Conservation (phyloP, 1,140 invertebrate species). For the Drosophila repleta region DNA sequence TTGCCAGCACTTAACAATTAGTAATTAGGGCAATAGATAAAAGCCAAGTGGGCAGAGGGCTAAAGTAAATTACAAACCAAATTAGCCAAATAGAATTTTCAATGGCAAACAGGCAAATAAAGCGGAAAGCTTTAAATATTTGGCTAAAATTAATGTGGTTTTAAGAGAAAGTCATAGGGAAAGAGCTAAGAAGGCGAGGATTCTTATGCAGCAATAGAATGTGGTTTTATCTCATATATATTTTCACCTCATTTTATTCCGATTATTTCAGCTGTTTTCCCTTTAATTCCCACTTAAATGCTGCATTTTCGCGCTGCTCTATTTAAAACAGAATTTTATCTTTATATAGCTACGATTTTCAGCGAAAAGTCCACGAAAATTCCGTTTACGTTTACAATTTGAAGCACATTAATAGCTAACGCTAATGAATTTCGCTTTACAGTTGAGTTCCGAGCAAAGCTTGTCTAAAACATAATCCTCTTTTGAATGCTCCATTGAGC, state of each 20-base stretch:
- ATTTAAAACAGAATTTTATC: background rate
- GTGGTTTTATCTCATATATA: too few species aligned
- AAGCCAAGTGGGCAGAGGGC: conserved; percentile 1
- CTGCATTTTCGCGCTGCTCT: background rate
- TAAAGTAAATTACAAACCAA: conserved; percentile 2
- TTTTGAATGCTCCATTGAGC: conserved; percentile 21
- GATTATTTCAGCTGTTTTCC: too few species aligned
- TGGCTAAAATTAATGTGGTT: too few species aligned
- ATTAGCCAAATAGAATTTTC: background rate
- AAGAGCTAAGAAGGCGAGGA: too few species aligned
- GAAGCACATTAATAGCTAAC: background rate
- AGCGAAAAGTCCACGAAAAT: background rate
- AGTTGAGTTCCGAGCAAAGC: conserved; percentile 6
- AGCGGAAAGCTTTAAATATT: too few species aligned
- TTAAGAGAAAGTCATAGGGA: too few species aligned
- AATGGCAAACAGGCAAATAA: background rate
- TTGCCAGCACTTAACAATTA: conserved; percentile 38
- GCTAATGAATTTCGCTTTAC: background rate
- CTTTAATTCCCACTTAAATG: too few species aligned
- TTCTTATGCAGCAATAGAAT: too few species aligned
- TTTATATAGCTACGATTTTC: background rate
- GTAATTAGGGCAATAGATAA: conserved; percentile 26
- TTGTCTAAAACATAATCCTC: conserved; percentile 26
- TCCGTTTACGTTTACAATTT: background rate
- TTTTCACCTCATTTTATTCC: too few species aligned